Base-by-base conservation (phyloP, 1,140 invertebrate species). In the Aphis gossypii region DNA sequence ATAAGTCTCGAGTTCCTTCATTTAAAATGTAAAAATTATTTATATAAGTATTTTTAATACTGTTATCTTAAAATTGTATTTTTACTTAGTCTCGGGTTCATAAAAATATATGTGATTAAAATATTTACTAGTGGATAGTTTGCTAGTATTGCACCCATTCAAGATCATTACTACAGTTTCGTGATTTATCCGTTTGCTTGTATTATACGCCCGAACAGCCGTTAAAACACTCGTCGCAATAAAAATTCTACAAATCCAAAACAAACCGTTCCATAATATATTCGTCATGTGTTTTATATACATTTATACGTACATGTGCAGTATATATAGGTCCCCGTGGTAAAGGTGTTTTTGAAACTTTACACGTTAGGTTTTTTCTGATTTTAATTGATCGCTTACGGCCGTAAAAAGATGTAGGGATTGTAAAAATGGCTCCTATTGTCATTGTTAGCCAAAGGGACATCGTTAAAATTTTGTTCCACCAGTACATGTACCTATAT, bases 371-470 rank as follows among this genome's bases (percentile, higher is more conserved):
- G 14, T 5, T 68, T 68, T 68, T 68, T 30, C 30, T 30, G 60
- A 68, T 68, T 68, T 68, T 68, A 86, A 86, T 41, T 86, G 41
- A 86, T 86, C 25, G 84, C 44, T 46, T 30, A 46, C 83, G 83
- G 83, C 21, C 38, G 38, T 41, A 86, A 25, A 86, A 84, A 41
- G 2, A 86, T 44, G 23, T 86, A 23, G 23, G 41, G 38, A 44
- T 86, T 86, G 23, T 86, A 30, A n/a, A 68, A 68, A 86, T 46
- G 23, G 3, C 44, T 46, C 38, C 44, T 25, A 86, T 44, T 84
- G 83, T 84, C 38, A 84, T 84, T 84, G 83, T 41, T 84, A 84
- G 83, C 44, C 44, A 86, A 86, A 86, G 25, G 44, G 30, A 86
- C 84, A 86, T 86, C 84, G 84, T 86, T 86, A 86, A 86, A 44